Conservation (phyloP, 2,797 vertebrate genomes). For the Oryzias dopingdopingensis region DNA sequence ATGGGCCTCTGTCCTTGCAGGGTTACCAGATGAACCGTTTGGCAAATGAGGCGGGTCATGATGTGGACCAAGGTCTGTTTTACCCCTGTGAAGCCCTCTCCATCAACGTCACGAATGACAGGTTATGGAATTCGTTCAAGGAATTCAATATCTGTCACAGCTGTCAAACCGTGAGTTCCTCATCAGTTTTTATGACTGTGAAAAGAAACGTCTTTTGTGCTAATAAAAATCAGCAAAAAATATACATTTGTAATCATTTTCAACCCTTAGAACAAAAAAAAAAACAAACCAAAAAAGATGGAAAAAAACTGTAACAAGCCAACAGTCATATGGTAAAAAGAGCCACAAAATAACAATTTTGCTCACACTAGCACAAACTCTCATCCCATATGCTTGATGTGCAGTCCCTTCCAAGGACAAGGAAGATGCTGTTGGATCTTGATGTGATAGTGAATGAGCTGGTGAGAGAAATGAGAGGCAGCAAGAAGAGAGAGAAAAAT, state of each 20-base stretch:
- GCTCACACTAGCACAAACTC: constrained; percentile 9
- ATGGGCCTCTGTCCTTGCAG: constrained; percentile 3
- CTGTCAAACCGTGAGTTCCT: constrained; percentile 37
- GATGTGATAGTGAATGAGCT: constrained; percentile 40
- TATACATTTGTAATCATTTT: constrained; percentile 5
- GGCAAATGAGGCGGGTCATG: constrained; percentile 9
- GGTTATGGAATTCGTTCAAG: constrained; percentile 10
- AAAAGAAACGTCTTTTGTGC: constrained; percentile 15
- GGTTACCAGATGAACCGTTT: constrained; percentile 24
- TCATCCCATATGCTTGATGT: constrained; percentile 35
- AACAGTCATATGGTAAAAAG: constrained; percentile 6
- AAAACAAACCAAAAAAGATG: no score
- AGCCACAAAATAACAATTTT: neutral
- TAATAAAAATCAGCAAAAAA: constrained; percentile 31
- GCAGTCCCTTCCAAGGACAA: constrained; percentile 49
- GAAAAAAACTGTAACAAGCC: no score
- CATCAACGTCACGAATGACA: constrained; percentile 9
- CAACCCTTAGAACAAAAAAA: constrained; percentile 9
- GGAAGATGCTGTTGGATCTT: constrained; percentile 42
- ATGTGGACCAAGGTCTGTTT: constrained; percentile 14
- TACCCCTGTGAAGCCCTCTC: constrained; percentile 16
- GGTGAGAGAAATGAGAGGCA: constrained; percentile 53
- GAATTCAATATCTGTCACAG: constrained; percentile 38
- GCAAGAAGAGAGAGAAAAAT: constrained; percentile 51
- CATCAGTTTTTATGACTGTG: constrained; percentile 19